phyloP scores from a whole-genome alignment of 1,140 invertebrate species.

The Papilio xuthus region DNA sequence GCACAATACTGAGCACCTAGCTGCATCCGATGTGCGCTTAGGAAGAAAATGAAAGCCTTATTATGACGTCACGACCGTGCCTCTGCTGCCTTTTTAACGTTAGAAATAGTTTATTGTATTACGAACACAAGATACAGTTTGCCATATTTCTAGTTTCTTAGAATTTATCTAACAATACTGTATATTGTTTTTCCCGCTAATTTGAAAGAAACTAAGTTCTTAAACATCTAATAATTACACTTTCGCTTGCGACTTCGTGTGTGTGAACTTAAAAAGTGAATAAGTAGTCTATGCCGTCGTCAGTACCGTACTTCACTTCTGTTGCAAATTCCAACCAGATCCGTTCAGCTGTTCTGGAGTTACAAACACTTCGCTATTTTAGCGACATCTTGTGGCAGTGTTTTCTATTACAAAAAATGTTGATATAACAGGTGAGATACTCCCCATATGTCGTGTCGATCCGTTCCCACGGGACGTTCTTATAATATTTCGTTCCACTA shows the following conservation, averaged over 20 bases:
- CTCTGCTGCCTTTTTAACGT: background rate
- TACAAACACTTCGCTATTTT: too few species aligned
- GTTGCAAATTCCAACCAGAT: too few species aligned
- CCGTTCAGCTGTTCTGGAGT: too few species aligned
- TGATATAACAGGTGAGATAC: conserved; percentile 6
- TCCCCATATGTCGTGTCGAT: conserved; percentile 9
- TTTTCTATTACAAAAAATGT: background rate
- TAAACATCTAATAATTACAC: too few species aligned
- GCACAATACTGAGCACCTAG: background rate
- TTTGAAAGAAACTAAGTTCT: too few species aligned
- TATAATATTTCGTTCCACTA: conserved; percentile 25
- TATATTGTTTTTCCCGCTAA: background rate
- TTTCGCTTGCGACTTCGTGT: too few species aligned
- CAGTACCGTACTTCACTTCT: too few species aligned
- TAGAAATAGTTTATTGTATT: background rate
- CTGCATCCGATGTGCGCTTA: background rate
- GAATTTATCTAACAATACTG: background rate
- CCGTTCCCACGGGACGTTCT: conserved; percentile 28
- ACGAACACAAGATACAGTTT: background rate
- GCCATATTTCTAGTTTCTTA: background rate
- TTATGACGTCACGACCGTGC: background rate
- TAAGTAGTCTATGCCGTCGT: too few species aligned
- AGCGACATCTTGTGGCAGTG: background rate
- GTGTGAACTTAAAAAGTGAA: too few species aligned
- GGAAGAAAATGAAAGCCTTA: background rate